Evolutionary conservation across 2,888 invertebrate genomes (phyloP).

Genomic region (Stratiomys singularior): DNA sequence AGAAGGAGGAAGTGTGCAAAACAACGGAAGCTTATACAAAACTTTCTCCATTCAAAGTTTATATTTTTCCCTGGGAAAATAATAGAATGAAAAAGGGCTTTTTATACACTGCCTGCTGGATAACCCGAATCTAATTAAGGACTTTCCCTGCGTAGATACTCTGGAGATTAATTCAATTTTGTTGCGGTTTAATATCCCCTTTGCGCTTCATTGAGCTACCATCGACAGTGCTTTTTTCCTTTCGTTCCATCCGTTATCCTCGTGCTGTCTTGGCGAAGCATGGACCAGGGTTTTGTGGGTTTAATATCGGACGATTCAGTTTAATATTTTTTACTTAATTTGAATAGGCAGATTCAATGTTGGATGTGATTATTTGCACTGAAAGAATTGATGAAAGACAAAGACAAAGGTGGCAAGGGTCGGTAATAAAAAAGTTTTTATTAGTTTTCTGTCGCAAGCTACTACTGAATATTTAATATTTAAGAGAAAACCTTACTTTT

Average conservation of each 20-base stretch:
- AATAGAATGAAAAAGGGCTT: conserved; percentile 42
- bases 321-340: conserved; percentile 6
- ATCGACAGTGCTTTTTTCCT: conserved; percentile 1
- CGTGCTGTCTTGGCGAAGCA: background rate
- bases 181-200: conserved; percentile 45
- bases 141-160: conserved; percentile 37
- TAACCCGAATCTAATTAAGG: conserved; percentile 47
- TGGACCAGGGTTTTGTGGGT: background rate
- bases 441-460: too few relatives aligned
- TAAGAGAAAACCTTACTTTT: too few relatives aligned
- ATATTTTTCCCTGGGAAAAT: conserved; percentile 41
- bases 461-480: too few relatives aligned
- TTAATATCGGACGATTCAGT: background rate
- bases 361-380: too few relatives aligned
- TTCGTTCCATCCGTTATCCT: background rate
- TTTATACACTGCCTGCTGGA: conserved; percentile 25
- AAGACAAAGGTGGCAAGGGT: too few relatives aligned
- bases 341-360: background rate
- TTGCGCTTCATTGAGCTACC: conserved; percentile 37
- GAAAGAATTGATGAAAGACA: too few relatives aligned
- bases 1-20: background rate
- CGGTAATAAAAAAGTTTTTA: too few relatives aligned
- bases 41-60: conserved; percentile 46
- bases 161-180: conserved; percentile 45
- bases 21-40: conserved; percentile 39